Conservation (phyloP, 2,797 vertebrate genomes). For the Peromyscus aztecus region DNA sequence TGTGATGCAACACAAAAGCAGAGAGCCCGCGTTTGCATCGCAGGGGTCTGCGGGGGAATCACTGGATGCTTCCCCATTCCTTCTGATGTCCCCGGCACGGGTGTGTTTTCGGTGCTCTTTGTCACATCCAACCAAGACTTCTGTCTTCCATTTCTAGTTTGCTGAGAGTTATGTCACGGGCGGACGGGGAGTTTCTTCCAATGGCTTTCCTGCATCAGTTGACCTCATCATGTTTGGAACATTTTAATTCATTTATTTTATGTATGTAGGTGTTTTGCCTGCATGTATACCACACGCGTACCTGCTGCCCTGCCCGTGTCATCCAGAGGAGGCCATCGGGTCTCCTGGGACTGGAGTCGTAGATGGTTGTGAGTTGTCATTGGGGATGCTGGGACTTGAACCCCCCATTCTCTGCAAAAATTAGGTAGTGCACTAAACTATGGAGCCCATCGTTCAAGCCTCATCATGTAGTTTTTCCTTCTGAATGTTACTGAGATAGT, state of each 20-base stretch:
- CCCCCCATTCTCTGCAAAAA: not conserved
- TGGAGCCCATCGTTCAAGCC: not conserved
- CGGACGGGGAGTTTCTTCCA: not conserved
- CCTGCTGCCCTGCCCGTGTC: not conserved
- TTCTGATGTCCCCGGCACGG: no score
- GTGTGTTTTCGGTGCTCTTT: not conserved
- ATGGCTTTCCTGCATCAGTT: not conserved
- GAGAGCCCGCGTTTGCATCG: not conserved
- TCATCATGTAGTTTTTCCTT: not conserved
- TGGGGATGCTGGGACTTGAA: not conserved
- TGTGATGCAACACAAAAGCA: fast-evolving
- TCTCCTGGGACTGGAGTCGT: not conserved
- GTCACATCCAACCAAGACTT: not conserved
- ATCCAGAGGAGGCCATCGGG: not conserved
- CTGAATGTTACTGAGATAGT: not conserved
- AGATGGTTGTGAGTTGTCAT: not conserved
- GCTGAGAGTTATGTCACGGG: not conserved
- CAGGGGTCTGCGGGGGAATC: not conserved
- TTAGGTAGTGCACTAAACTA: not conserved
- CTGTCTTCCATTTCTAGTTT: not conserved
- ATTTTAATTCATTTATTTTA: not conserved
- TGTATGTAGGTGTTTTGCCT: not conserved
- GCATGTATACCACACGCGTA: not conserved
- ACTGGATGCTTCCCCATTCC: not conserved
- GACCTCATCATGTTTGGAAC: not conserved